Evolutionary conservation across 2,888 invertebrate species (phyloP), one percentile per base, ranked within the genome.

Genomic region (Siphlonurus alternatus): DNA sequence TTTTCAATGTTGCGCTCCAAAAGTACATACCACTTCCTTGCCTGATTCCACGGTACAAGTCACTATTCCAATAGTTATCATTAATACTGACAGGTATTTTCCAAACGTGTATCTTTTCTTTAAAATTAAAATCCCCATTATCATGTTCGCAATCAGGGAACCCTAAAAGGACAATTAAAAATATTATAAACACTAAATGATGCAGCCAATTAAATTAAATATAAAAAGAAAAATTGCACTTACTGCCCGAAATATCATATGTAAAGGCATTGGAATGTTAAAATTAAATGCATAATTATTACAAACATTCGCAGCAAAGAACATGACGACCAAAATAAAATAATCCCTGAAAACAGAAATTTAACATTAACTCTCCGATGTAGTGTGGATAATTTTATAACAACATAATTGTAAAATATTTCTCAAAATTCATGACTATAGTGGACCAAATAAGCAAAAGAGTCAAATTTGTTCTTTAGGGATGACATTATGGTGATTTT

Each of bases 201-300:
- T 64, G n/a, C 59, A 54, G 63, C 20, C 53, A 63, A 65, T 62
- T 51, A 60, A 59, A n/a, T n/a, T n/a, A n/a, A n/a, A n/a, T n/a
- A n/a, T n/a, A n/a, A n/a, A n/a, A n/a, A n/a, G n/a, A n/a, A n/a
- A n/a, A n/a, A n/a, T n/a, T 64, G 56, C 61, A 77, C 84, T 81
- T 78, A 90, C 90, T 65, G 97, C 89, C 79, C 97, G 82, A 76
- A 99, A 99, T 74, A 99, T 98, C 89, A 98, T 96, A 74, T 98
- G 98, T 60, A 99, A 78, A 0, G 98, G 97, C 87, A 99, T 96
- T 0, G 98, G 87, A 72, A 99, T 95, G 74, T 97, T 93, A 73
- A 94, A 98, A 74, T 89, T 87, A 72, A 98, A 91, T 0, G 96
- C 96, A 79, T 93, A 93, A 75, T 98, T 99, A 73, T 93, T 93